Evolutionary conservation across 2,888 invertebrate genomes (phyloP).

Genomic region (Pterobdella sp.): DNA sequence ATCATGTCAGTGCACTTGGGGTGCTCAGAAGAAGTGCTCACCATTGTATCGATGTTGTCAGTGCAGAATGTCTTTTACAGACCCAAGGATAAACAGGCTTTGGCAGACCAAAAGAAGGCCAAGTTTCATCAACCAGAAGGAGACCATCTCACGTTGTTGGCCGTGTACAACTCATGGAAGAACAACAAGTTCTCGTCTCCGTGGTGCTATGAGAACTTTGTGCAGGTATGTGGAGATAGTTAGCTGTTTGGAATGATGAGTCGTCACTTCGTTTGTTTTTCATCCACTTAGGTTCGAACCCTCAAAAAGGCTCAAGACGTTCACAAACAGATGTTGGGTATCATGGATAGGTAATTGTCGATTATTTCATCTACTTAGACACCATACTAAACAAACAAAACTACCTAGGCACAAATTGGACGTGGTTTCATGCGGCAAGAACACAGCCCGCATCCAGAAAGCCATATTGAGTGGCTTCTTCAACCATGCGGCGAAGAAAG

Average conservation of each 20-base stretch:
- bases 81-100: conserved; percentile 59
- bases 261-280: neutral
- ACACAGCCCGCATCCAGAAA: conserved; percentile 89
- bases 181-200: conserved; percentile 97
- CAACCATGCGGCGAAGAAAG: conserved; percentile 95
- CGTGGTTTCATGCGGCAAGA: conserved; percentile 90
- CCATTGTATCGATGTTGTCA: conserved; percentile 96
- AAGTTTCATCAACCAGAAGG: conserved; percentile 98
- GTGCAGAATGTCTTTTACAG: conserved; percentile 96
- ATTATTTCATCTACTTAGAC: neutral
- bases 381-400: neutral
- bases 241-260: neutral
- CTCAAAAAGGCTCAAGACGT: conserved; percentile 95
- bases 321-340: conserved; percentile 88
- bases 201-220: conserved; percentile 99
- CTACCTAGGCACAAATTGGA: conserved; percentile 57
- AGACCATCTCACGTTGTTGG: conserved; percentile 90
- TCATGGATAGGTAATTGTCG: conserved; percentile 73
- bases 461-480: conserved; percentile 96
- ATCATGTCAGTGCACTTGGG: conserved; percentile 97
- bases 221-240: conserved; percentile 58
- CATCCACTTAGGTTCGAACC: conserved; percentile 63
- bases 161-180: conserved; percentile 98
- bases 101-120: conserved; percentile 97
- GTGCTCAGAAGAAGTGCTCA: conserved; percentile 94